These are phyloP conservation scores for Cremastinae sp. DNA, from an alignment of 2,888 invertebrate species.

Conservation along the genomic window DNA sequence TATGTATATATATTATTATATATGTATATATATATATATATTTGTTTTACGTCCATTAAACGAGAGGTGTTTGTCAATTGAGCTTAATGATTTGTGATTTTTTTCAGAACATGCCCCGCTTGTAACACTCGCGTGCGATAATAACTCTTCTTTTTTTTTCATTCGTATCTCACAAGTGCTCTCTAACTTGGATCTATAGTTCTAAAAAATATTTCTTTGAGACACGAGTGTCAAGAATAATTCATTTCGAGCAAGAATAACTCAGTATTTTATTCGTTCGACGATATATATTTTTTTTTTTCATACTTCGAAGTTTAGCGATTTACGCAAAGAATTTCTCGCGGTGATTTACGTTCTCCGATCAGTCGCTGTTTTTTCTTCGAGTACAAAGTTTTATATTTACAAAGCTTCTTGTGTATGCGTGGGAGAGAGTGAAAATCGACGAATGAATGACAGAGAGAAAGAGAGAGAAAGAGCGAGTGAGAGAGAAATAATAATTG, in stretches of 20 bases:
- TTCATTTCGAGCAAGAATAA: no score
- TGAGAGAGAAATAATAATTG: background rate
- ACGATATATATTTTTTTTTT: no score
- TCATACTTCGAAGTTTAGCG: no score
- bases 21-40: slow-evolving; percentile 43
- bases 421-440: background rate
- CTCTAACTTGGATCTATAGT: slow-evolving; percentile 4
- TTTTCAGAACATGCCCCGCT: slow-evolving; percentile 70
- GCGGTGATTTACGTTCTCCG: background rate
- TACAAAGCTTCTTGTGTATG: slow-evolving; percentile 6
- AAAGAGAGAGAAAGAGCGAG: slow-evolving; percentile 3
- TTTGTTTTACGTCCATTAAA: slow-evolving; percentile 70
- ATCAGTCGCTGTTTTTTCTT: slow-evolving; percentile 46
- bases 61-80: slow-evolving; percentile 71
- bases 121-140: slow-evolving; percentile 43
- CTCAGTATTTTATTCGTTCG: no score
- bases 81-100: slow-evolving; percentile 76
- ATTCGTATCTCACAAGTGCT: background rate
- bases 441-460: slow-evolving; percentile 10
- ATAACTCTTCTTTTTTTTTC: slow-evolving; percentile 15
- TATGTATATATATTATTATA: no score
- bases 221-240: no score
- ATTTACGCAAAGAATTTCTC: background rate
- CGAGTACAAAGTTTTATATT: slow-evolving; percentile 41
- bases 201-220: no score